phyloP scores from a whole-genome alignment of 2,113 vertebrate species.

The Chaenocephalus aceratus region DNA sequence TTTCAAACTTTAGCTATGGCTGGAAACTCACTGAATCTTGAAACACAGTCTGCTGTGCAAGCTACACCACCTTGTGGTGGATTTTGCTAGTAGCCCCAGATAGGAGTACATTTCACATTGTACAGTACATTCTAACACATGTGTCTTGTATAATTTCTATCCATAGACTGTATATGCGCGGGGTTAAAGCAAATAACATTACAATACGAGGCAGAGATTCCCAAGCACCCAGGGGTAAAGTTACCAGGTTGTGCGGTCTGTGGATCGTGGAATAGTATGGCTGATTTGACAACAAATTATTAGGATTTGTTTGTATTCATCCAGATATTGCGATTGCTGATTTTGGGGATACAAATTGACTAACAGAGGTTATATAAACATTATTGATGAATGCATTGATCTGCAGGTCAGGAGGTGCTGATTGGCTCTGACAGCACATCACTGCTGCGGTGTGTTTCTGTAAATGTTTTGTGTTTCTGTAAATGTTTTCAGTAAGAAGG shows the following conservation, averaged over 20 bases:
- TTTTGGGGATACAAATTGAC: too few relatives aligned
- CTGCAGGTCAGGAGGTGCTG: too few relatives aligned
- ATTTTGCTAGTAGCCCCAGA: not conserved
- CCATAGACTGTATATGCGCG: not conserved
- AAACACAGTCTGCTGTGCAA: conserved; percentile 10
- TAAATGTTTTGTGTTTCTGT: too few relatives aligned
- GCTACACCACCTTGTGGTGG: conserved; percentile 66
- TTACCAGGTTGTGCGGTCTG: not conserved
- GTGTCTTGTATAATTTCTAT: not conserved
- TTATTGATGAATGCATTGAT: too few relatives aligned
- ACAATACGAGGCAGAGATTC: not conserved
- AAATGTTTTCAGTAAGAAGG: too few relatives aligned
- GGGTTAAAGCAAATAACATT: not conserved
- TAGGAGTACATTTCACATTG: not conserved
- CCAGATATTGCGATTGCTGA: not conserved
- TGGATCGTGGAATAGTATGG: not conserved
- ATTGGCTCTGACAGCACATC: too few relatives aligned
- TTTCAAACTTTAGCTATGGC: conserved; percentile 18
- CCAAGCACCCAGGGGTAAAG: too few relatives aligned
- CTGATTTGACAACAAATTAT: not conserved
- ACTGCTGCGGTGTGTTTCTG: too few relatives aligned
- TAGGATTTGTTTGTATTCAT: not conserved
- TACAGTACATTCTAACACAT: not conserved
- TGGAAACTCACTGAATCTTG: not conserved
- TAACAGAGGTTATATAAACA: too few relatives aligned